Evolutionary conservation across 2,797 vertebrate genomes (phyloP), one percentile per base, ranked within the genome.

Genomic region (Pseudochirops cupreus): DNA sequence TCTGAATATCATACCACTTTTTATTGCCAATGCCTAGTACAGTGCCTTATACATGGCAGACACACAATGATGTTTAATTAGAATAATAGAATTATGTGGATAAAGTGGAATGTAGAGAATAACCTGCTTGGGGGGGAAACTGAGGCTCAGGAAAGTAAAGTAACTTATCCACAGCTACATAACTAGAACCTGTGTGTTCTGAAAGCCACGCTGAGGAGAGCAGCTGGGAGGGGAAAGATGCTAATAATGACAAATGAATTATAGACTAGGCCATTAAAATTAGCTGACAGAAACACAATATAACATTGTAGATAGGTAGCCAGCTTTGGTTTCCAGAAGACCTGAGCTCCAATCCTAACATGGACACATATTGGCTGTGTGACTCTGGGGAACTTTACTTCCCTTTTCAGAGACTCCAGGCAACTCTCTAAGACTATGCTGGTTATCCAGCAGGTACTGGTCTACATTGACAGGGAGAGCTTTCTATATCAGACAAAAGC

Each of bases 11-110:
- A 82, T 56, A n/a, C 13, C 4, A 90, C 16, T 91, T 92, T 53
- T 33, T 52, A 97, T 95, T 54, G 58, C 91, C 18, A 89, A 62
- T 92, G 90, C 31, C 54, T 91, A 54, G 58, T 46, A 28, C 28
- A 82, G 93, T 92, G 90, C 50, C 56, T 92, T 92, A 87, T 16
- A 39, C 10, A 56, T 29, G 31, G 90, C 28, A 28, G 74, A 24
- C 39, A 46, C 74, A 46, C 21, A 26, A 74, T n/a, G n/a, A 39
- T 46, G 39, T 82, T 26, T 82, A 82, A 82, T 82, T 82, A 82
- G 74, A 74, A 82, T 26, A 7, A 74, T 39, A 74, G 58, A 31
- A 1, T 21, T 39, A 74, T 21, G 21, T 46, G 21, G n/a, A 74
- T 82, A 46, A 82, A 82, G 21, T 12, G 74, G 21, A 46, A 82